phyloP scores from a whole-genome alignment of 2,113 vertebrate species.

The Ctenomys sociabilis region DNA sequence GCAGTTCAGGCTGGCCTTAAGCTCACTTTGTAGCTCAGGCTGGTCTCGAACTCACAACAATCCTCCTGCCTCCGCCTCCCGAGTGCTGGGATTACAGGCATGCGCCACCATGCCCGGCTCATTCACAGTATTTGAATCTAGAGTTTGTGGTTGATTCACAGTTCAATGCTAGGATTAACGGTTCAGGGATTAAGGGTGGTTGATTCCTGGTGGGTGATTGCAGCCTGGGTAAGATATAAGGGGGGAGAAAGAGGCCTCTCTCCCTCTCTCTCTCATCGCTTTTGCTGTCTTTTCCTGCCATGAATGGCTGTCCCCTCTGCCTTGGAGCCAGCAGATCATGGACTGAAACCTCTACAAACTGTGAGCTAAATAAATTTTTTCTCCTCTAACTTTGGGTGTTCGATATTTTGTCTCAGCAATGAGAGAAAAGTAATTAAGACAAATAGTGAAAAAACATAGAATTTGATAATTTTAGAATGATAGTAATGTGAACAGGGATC shows the following conservation, averaged over 20 bases:
- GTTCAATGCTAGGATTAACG: not conserved
- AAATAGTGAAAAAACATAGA: not conserved
- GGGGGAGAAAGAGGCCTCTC: not conserved
- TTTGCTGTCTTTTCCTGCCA: not conserved
- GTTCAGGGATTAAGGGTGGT: not conserved
- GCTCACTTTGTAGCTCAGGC: no score
- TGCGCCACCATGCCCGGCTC: no score
- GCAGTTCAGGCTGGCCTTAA: no score
- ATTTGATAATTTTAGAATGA: not conserved
- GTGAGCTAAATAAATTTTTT: not conserved
- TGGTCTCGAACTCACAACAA: no score
- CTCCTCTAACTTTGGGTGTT: not conserved
- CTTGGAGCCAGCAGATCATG: not conserved
- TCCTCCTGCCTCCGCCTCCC: no score
- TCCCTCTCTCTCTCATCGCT: not conserved
- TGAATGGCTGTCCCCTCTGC: not conserved
- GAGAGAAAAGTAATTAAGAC: not conserved
- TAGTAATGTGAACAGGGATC: not conserved
- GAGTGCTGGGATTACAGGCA: no score
- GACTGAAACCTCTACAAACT: not conserved
- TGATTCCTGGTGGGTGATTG: not conserved
- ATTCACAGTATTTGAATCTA: not conserved
- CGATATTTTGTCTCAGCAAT: not conserved
- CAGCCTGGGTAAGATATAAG: not conserved
- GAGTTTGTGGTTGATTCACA: not conserved